Percentiles rank a stretch among this genome's conserved stretches.
Evolutionary conservation across 2,797 vertebrate genomes (phyloP).

Genomic region (Platalea minor): DNA sequence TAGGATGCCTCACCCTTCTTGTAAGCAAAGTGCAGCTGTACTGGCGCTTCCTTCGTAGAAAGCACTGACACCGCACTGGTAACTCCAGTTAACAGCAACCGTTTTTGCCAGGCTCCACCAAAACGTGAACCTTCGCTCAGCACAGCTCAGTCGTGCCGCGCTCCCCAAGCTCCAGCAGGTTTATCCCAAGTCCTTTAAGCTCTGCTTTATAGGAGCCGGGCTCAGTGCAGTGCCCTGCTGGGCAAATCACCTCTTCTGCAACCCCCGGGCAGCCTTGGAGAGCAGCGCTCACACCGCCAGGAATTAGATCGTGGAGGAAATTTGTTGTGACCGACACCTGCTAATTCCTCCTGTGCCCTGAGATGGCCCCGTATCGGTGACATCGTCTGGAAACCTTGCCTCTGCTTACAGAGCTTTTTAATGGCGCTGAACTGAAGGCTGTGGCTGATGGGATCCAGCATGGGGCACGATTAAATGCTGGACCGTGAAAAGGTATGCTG

Average conservation of each 20-base stretch:
- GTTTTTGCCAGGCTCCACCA: not conserved
- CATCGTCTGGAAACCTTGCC: not conserved
- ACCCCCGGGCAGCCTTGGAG: not conserved
- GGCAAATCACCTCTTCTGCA: not conserved
- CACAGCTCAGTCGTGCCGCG: fast-evolving
- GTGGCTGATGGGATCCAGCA: not conserved
- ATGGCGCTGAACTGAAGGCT: not conserved
- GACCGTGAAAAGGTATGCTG: too few species aligned
- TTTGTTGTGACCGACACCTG: not conserved
- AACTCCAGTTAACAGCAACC: not conserved
- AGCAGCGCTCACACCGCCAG: fast-evolving
- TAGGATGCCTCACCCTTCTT: not conserved
- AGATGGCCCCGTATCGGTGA: fast-evolving
- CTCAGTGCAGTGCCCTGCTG: not conserved
- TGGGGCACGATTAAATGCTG: fast-evolving
- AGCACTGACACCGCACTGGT: not conserved
- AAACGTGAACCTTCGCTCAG: fast-evolving
- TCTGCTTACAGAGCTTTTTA: not conserved
- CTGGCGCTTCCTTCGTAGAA: not conserved
- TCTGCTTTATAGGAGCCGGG: fast-evolving
- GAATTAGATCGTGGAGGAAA: not conserved
- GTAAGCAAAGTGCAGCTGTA: not conserved
- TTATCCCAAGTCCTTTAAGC: not conserved
- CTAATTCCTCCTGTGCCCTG: not conserved
- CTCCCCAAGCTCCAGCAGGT: not conserved